Percentiles rank a stretch among this genome's conserved stretches.
These are phyloP conservation scores for Himantopus leucocephalus DNA, from an alignment of 2,113 vertebrate genomes.

Conservation along the genomic window DNA sequence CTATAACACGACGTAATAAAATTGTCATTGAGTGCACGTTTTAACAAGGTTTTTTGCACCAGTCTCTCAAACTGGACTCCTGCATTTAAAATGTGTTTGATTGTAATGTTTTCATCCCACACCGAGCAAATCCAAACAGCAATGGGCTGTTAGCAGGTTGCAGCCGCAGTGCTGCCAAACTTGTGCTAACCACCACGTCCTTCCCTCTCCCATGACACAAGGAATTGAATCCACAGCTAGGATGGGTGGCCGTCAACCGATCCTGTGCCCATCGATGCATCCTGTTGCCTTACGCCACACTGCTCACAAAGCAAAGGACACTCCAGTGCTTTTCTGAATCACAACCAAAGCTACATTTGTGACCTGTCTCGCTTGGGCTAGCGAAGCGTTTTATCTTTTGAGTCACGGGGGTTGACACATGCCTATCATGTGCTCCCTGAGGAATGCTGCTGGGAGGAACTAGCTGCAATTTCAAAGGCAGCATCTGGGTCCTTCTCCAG, in stretches of 20 bases:
- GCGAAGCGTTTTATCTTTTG: background rate
- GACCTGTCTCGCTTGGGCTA: background rate
- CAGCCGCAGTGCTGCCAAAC: background rate
- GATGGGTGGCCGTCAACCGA: background rate
- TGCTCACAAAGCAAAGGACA: background rate
- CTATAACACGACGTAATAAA: background rate
- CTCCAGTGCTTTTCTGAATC: background rate
- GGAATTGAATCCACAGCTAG: background rate
- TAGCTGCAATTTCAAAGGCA: background rate
- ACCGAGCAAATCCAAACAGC: background rate
- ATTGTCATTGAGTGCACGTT: background rate
- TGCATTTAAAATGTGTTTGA: background rate
- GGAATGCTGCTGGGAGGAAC: background rate
- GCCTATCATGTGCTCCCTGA: background rate
- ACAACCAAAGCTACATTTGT: background rate
- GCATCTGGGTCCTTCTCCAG: background rate
- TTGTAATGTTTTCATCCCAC: background rate
- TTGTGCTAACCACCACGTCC: background rate
- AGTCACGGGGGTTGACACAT: background rate
- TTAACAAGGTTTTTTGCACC: background rate
- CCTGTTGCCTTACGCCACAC: background rate
- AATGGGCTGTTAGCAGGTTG: background rate
- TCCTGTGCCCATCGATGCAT: background rate
- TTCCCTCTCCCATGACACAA: background rate
- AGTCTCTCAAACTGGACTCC: background rate